These are phyloP conservation scores for Abscondita cerata DNA, from an alignment of 2,888 invertebrate genomes.

Conservation along the genomic window DNA sequence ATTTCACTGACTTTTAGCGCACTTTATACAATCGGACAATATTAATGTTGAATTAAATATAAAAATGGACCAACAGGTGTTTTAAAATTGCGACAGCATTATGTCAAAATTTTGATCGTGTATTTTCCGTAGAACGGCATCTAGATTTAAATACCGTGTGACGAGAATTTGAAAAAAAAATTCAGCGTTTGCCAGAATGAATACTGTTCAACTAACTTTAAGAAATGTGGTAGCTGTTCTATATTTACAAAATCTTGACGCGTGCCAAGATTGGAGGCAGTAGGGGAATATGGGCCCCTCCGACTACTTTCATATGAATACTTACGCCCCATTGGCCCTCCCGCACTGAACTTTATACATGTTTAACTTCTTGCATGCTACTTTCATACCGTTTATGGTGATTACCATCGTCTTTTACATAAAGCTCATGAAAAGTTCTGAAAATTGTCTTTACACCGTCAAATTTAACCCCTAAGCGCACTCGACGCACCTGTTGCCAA, in stretches of 20 bases:
- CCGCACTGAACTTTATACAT: constrained; percentile 41
- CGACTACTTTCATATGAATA: constrained; percentile 39
- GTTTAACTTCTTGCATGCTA: constrained; percentile 7
- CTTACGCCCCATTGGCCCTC: constrained; percentile 51
- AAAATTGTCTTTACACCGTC: no score
- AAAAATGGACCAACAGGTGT: constrained; percentile 38
- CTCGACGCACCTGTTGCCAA: no score
- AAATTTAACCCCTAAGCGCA: no score
- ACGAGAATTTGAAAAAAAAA: constrained; percentile 4
- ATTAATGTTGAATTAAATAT: background rate
- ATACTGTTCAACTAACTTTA: constrained; percentile 53
- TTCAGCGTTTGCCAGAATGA: constrained; percentile 38
- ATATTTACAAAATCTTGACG: constrained; percentile 59
- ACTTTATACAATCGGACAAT: background rate
- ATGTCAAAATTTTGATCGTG: constrained; percentile 24
- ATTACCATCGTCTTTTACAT: background rate
- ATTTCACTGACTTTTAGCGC: constrained; percentile 26
- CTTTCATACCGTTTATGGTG: background rate
- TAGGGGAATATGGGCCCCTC: constrained; percentile 44
- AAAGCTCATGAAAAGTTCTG: no score
- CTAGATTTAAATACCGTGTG: constrained; percentile 11
- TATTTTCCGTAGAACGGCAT: constrained; percentile 1
- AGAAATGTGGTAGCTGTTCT: constrained; percentile 58
- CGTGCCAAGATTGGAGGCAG: constrained; percentile 59
- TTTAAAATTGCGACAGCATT: constrained; percentile 41